A percentile compares a stretch with the other conserved stretches of the same genome.
phyloP scores from a whole-genome alignment of 92 coral and sea anemone species.

The Umimayanthus kanabou region DNA sequence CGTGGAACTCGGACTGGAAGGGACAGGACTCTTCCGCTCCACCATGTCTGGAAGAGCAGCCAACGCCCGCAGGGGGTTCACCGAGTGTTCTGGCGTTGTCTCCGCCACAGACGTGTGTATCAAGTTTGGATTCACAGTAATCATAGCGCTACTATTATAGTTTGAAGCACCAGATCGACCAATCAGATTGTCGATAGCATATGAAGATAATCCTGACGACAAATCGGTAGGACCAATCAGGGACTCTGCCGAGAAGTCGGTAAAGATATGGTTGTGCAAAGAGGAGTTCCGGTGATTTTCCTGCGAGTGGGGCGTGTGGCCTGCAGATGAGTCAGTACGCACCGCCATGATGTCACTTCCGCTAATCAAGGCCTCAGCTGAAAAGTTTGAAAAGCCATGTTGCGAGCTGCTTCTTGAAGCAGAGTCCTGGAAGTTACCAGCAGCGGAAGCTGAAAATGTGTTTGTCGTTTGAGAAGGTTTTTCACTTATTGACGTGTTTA shows the following conservation, averaged over 20 bases:
- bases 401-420: constrained; percentile 51
- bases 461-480: constrained; percentile 19
- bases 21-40: constrained; percentile 43
- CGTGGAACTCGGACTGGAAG: constrained; percentile 34
- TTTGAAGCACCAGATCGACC: constrained; percentile 70
- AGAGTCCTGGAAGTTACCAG: constrained; percentile 56
- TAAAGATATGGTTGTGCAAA: constrained; percentile 69
- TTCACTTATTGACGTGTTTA: constrained; percentile 55
- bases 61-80: constrained; percentile 55
- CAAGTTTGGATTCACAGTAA: constrained; percentile 82
- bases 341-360: constrained; percentile 65
- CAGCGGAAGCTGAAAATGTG: constrained; percentile 47
- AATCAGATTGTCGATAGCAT: constrained; percentile 87
- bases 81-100: constrained; percentile 25
- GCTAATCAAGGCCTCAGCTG: constrained; percentile 82
- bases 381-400: constrained; percentile 79
- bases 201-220: constrained; percentile 70
- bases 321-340: constrained; percentile 41
- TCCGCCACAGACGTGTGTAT: constrained; percentile 61
- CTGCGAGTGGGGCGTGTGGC: constrained; percentile 48
- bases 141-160: constrained; percentile 78
- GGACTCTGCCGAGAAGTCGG: constrained; percentile 90
- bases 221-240: constrained; percentile 76
- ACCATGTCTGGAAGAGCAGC: constrained; percentile 64
- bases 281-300: constrained; percentile 52